Conservation (phyloP, 2,888 invertebrate genomes). For the Dicycla oo region DNA sequence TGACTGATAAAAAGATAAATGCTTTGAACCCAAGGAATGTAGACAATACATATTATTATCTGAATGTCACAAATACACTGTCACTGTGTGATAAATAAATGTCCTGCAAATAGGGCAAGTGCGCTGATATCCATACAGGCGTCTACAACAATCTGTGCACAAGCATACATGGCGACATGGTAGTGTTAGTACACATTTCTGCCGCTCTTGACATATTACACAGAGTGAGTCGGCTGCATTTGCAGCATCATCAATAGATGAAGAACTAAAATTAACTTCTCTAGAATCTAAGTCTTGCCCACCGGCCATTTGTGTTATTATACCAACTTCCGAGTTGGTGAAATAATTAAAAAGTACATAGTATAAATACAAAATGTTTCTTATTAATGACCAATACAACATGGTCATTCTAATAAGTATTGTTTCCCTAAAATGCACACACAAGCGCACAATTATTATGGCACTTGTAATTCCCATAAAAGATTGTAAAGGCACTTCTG, state of each 20-base stretch:
- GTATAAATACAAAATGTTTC: constrained; percentile 82
- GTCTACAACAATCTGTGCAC: constrained; percentile 87
- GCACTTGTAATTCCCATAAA: constrained; percentile 83
- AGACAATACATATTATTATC: constrained; percentile 3
- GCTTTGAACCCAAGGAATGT: constrained; percentile 43
- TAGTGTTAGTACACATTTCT: constrained; percentile 89
- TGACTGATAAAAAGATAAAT: constrained; percentile 24
- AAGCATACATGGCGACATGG: constrained; percentile 90
- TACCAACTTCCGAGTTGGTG: constrained; percentile 81
- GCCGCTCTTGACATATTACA: constrained; percentile 90
- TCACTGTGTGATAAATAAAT: constrained; percentile 89
- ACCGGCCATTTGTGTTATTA: constrained; percentile 79
- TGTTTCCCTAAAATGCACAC: constrained; percentile 78
- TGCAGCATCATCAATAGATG: constrained; percentile 72
- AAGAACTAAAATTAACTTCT: constrained; percentile 64
- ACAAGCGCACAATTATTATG: constrained; percentile 80
- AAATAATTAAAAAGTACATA: constrained; percentile 83
- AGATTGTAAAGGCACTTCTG: constrained; percentile 87
- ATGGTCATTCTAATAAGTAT: constrained; percentile 72
- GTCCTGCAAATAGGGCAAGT: constrained; percentile 90
- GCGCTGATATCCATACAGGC: constrained; percentile 86
- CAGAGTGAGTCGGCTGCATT: constrained; percentile 84
- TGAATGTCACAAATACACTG: constrained; percentile 86
- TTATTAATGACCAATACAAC: constrained; percentile 80
- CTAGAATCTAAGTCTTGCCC: constrained; percentile 73